A percentile compares a stretch with the other conserved stretches of the same genome.
Conservation (phyloP, 2,113 vertebrate species). For the Oxyura jamaicensis region DNA sequence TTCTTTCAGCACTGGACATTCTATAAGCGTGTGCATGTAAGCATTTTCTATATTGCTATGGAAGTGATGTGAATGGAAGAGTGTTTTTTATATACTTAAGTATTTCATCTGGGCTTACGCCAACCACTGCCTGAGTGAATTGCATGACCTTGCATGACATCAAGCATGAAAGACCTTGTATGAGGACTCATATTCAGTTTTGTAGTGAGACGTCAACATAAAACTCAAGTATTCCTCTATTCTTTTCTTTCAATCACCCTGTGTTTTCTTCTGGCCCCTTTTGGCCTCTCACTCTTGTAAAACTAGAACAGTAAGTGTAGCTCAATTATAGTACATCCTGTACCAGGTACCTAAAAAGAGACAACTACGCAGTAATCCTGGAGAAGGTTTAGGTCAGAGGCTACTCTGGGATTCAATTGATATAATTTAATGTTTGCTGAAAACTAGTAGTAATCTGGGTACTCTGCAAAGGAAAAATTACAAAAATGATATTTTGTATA, state of each 20-base stretch:
- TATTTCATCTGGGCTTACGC: neutral
- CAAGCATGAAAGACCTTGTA: neutral
- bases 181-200: neutral
- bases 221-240: neutral
- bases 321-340: neutral
- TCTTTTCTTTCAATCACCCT: neutral
- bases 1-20: neutral
- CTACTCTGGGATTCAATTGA: neutral
- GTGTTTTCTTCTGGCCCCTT: neutral
- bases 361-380: neutral
- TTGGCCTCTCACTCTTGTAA: neutral
- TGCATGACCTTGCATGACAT: neutral
- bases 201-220: neutral
- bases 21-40: rapidly evolving
- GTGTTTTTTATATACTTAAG: neutral
- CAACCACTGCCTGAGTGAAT: neutral
- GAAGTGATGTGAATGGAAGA: neutral
- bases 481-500: neutral
- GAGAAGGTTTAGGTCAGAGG: rapidly evolving
- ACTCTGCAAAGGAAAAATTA: neutral
- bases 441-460: neutral
- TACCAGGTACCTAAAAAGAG: neutral
- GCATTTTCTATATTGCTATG: neutral
- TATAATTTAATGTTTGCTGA: neutral
- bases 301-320: neutral